Conservation (phyloP, 2,113 vertebrate genomes). For the Anarrhichthys ocellatus region DNA sequence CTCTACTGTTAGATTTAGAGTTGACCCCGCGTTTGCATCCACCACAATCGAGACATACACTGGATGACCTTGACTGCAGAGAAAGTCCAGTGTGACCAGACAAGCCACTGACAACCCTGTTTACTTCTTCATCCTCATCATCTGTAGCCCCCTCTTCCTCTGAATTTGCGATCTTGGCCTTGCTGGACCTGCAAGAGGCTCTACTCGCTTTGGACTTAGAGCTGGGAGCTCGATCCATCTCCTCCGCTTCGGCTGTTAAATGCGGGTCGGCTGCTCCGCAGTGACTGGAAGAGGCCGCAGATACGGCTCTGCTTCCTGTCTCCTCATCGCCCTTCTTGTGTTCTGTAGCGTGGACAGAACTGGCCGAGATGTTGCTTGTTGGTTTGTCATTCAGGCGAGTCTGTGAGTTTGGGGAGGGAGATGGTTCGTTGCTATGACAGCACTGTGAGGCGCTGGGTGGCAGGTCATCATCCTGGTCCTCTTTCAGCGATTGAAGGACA, state of each 20-base stretch:
- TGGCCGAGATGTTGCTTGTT: not conserved
- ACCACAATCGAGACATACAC: slow-evolving; percentile 71
- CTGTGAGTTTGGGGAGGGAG: slow-evolving; percentile 17
- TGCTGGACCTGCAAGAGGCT: slow-evolving; percentile 42
- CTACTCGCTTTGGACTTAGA: slow-evolving; percentile 52
- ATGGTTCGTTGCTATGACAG: slow-evolving; percentile 23
- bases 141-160: slow-evolving; percentile 40
- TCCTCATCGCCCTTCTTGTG: slow-evolving; percentile 32
- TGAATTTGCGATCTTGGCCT: slow-evolving; percentile 8
- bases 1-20: slow-evolving; percentile 30
- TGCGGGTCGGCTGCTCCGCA: slow-evolving; percentile 35
- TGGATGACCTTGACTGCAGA: slow-evolving; percentile 51
- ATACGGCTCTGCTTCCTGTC: slow-evolving; percentile 39
- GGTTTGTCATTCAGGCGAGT: not conserved
- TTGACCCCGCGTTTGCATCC: slow-evolving; percentile 55
- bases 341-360: slow-evolving; percentile 7
- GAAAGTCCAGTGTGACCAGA: slow-evolving; percentile 58
- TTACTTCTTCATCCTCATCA: slow-evolving; percentile 47
- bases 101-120: slow-evolving; percentile 56
- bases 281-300: slow-evolving; percentile 52
- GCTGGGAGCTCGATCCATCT: slow-evolving; percentile 37
- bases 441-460: slow-evolving; percentile 70
- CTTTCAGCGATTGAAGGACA: slow-evolving; percentile 72
- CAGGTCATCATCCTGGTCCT: slow-evolving; percentile 71
- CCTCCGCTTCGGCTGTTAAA: slow-evolving; percentile 31